These are phyloP conservation scores for Luscinia megarhynchos DNA, from an alignment of 2,797 vertebrate genomes.

Conservation along the genomic window DNA sequence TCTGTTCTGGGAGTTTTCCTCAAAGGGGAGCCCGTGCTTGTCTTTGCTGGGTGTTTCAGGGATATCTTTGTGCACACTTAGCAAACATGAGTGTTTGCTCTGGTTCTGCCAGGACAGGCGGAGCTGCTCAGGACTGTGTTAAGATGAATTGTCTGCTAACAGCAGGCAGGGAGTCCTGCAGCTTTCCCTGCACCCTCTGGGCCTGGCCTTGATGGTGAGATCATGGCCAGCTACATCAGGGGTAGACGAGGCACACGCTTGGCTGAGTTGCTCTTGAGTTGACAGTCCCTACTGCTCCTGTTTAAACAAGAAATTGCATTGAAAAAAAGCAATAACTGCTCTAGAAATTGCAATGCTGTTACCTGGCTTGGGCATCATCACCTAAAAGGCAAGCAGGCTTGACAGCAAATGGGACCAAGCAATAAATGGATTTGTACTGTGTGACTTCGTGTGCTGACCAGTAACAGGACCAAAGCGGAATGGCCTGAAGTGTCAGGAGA, in stretches of 20 bases:
- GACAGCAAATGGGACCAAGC: not conserved
- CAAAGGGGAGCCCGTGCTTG: rapidly evolving
- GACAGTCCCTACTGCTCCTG: not conserved
- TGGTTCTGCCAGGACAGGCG: not conserved
- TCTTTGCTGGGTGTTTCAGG: not conserved
- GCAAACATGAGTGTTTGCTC: rapidly evolving
- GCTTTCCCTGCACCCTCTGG: not conserved
- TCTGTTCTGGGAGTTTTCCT: not conserved
- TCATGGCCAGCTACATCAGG: not conserved
- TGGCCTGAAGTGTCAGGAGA: not conserved
- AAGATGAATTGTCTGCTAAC: not conserved
- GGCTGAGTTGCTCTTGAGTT: not conserved
- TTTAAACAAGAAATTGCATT: not conserved
- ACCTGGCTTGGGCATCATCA: not conserved
- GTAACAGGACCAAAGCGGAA: not conserved
- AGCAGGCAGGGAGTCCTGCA: not conserved
- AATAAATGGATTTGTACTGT: not conserved
- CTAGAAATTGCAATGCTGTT: not conserved
- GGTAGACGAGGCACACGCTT: not conserved
- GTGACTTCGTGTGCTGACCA: not conserved
- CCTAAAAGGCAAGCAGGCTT: not conserved
- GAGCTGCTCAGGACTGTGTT: not conserved
- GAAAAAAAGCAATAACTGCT: not conserved
- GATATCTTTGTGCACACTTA: not conserved
- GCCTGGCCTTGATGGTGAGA: not conserved